phyloP scores from a whole-genome alignment of 2,888 invertebrate species.

The Pollenia labialis region DNA sequence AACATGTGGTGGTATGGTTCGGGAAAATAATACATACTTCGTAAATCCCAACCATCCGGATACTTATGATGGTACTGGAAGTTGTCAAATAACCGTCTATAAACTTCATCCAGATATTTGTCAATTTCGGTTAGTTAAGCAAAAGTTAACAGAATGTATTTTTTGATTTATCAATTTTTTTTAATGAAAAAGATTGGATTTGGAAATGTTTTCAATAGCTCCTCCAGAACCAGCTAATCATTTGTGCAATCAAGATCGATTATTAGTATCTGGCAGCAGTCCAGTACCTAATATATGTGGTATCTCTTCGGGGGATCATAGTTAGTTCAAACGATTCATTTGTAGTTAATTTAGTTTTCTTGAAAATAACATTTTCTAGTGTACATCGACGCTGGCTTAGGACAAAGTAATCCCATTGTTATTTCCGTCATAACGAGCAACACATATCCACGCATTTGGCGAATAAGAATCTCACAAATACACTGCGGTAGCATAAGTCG shows the following conservation, averaged over 20 bases:
- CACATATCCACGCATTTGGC: constrained; percentile 90
- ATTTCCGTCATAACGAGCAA: constrained; percentile 93
- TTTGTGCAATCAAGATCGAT: constrained; percentile 93
- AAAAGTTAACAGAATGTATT: neutral
- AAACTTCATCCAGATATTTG: constrained; percentile 92
- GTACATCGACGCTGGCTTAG: constrained; percentile 91
- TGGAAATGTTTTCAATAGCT: constrained; percentile 90
- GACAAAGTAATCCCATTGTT: constrained; percentile 90
- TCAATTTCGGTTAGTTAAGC: constrained; percentile 88
- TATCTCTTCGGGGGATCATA: constrained; percentile 91
- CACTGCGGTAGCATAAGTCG: constrained; percentile 90
- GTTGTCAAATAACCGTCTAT: constrained; percentile 92
- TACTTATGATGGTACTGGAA: constrained; percentile 90
- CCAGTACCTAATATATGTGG: constrained; percentile 93
- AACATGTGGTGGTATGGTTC: constrained; percentile 90
- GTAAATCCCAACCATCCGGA: constrained; percentile 92
- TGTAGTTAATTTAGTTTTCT: neutral
- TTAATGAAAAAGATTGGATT: constrained; percentile 87
- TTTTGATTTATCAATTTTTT: neutral
- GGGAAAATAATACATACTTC: constrained; percentile 94
- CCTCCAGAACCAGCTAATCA: constrained; percentile 91
- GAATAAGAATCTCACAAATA: constrained; percentile 91
- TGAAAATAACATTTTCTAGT: constrained; percentile 85
- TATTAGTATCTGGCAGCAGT: constrained; percentile 92
- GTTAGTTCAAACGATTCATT: constrained; percentile 84